Base-by-base conservation (phyloP, 2,888 invertebrate genomes). In the Drosophila ustulata region DNA sequence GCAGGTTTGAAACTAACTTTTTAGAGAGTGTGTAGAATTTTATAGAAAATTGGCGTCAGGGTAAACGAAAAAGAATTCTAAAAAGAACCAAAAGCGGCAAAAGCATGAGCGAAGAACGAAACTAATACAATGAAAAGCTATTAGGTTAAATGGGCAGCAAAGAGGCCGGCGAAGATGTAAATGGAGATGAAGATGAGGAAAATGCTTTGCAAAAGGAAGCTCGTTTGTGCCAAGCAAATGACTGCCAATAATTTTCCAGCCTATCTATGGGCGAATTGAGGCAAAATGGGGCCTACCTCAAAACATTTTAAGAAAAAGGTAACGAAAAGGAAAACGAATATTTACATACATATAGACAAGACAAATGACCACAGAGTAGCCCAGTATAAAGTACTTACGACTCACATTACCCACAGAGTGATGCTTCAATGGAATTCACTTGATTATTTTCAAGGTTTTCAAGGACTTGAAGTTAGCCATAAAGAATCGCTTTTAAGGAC, bases 71-170 rank as follows among this genome's bases (percentile, higher is more conserved):
- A 50, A 4, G 18, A 18, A 18, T 18, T 18, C 6, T 43, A 11
- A n/a, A 11, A 34, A 32, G 23, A 18, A 18, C 18, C 8, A 25
- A 55, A n/a, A 28, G 45, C 32, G 46, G 30, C 43, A 56, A 49
- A 28, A 13, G 32, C 43, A 43, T 63, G 63, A 49, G 51, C 58
- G 23, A 18, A 49, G 49, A 53, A 69, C 58, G 50, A 49, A 63
- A 66, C 66, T 47, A 68, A 61, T 82, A 79, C 76, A 82, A 80
- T 82, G 76, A 69, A 79, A 82, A 75, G 79, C 82, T 76, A 69
- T 80, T 82, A 82, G 73, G 69, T 65, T 71, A 69, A 80, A 80
- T 79, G 71, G 68, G 49, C 58, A 67, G 64, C 64, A 43, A 26
- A 37, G 41, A 52, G 56, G 59, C 51, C 39, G 32, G 43, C 13